phyloP scores from a whole-genome alignment of 2,888 invertebrate species.

The Acanthoscelides obtectus region DNA sequence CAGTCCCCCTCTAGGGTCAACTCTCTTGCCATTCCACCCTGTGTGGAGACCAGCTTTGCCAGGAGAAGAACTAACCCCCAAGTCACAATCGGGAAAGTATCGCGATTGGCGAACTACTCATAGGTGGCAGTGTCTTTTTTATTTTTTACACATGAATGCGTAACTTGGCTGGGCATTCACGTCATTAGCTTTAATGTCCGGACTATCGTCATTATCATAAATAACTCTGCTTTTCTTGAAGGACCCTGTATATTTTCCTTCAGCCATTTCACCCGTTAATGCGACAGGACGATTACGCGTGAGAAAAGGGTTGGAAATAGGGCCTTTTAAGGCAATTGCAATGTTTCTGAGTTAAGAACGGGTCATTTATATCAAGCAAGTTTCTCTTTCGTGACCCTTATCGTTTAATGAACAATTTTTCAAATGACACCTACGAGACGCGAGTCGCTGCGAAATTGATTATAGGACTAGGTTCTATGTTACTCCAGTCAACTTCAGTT shows the following conservation, averaged over 20 bases:
- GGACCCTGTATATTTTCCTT: background rate
- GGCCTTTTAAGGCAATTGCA: background rate
- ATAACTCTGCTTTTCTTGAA: no score
- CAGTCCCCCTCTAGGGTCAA: no score
- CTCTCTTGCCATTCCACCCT: no score
- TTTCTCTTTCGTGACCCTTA: background rate
- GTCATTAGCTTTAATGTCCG: no score
- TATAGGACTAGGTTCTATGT: background rate
- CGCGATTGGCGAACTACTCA: no score
- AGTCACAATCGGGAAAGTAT: no score
- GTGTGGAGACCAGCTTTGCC: no score
- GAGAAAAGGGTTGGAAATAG: background rate
- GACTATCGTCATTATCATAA: no score
- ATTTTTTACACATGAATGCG: no score
- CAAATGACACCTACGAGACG: background rate
- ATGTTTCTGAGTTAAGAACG: background rate
- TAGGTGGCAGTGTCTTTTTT: no score
- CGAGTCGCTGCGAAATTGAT: background rate
- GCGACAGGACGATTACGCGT: background rate
- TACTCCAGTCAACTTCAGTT: background rate
- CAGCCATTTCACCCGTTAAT: background rate
- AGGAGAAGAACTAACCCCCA: no score
- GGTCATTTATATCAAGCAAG: background rate
- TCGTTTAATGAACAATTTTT: background rate
- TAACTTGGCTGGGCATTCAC: no score